Base-by-base conservation (phyloP, 2,113 vertebrate species). In the Ancistrus triradiatus region DNA sequence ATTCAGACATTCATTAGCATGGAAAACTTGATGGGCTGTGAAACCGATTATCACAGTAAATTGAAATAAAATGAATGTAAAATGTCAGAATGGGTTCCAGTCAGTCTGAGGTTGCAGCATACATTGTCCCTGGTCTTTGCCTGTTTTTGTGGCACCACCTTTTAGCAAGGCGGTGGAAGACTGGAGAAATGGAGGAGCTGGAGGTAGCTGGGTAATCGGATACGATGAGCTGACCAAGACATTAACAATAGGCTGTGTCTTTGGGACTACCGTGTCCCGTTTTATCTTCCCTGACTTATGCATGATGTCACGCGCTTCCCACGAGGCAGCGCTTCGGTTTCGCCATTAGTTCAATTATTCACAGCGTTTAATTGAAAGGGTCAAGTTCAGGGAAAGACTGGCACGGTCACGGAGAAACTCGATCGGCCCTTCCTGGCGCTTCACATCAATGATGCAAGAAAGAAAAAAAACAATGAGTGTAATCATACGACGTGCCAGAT, bases 261-360 rank as follows among this genome's bases (percentile, higher is more conserved):
- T 28, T 6, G 37, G 27, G 27, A 48, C 61, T 15, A 24, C 15
- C 21, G 60, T 57, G 44, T 74, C 48, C 63, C 13, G 48, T 67
- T 68, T 38, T 49, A 25, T 31, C 49, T 7, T 4, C 35, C 48
- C 17, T 53, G 61, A 40, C 50, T 43, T 44, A 69, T 73, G 77
- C 40, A 71, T 77, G 77, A 73, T 79, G 74, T 77, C 75, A 75
- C 38, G 10, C 6, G 42, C 51, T 46, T 68, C 60, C 61, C 66
- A 68, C 17, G 35, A 63, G 66, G 35, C 44, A 51, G 6, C 14
- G 49, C 46, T 65, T 58, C 33, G 11, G 47, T 74, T 79, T 73
- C 67, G 17, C 57, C 61, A 59, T 56, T 46, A 59, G 42, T 21
- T 79, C 47, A 75, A 75, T 79, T 73, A 77, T 79, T 74, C 63